Conservation (phyloP, 1,140 invertebrate species). For the Drosophila ambigua region DNA sequence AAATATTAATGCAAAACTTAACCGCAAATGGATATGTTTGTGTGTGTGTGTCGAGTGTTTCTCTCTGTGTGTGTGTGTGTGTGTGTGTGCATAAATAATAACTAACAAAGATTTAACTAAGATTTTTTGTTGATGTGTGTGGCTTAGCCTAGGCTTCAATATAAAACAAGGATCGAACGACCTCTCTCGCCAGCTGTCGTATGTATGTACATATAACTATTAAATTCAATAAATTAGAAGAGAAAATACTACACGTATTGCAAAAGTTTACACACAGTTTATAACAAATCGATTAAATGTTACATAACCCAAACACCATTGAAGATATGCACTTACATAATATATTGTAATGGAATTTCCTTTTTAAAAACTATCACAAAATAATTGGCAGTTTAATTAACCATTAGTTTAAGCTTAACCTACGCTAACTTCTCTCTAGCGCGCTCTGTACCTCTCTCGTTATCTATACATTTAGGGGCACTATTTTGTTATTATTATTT, state of each 20-base stretch:
- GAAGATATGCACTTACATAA: conserved; percentile 51
- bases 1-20: conserved; percentile 68
- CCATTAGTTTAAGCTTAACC: conserved; percentile 43
- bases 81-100: conserved; percentile 77
- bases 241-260: conserved; percentile 61
- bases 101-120: conserved; percentile 81
- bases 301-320: conserved; percentile 77
- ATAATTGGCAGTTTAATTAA: conserved; percentile 81
- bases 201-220: conserved; percentile 39
- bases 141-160: conserved; percentile 52
- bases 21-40: conserved; percentile 51
- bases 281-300: conserved; percentile 58
- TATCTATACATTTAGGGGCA: too few relatives aligned
- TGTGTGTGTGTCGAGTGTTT: conserved; percentile 27
- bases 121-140: conserved; percentile 37
- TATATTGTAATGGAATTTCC: conserved; percentile 38
- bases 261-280: conserved; percentile 65
- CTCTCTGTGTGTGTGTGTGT: conserved; percentile 45
- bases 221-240: conserved; percentile 78
- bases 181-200: background rate
- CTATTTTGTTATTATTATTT: conserved; percentile 3
- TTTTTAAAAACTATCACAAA: conserved; percentile 77
- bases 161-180: conserved; percentile 37
- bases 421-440: conserved; percentile 24
- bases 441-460: too few relatives aligned